These are phyloP conservation scores for Ophiodon elongatus DNA, from an alignment of 2,113 vertebrate genomes.

Conservation along the genomic window DNA sequence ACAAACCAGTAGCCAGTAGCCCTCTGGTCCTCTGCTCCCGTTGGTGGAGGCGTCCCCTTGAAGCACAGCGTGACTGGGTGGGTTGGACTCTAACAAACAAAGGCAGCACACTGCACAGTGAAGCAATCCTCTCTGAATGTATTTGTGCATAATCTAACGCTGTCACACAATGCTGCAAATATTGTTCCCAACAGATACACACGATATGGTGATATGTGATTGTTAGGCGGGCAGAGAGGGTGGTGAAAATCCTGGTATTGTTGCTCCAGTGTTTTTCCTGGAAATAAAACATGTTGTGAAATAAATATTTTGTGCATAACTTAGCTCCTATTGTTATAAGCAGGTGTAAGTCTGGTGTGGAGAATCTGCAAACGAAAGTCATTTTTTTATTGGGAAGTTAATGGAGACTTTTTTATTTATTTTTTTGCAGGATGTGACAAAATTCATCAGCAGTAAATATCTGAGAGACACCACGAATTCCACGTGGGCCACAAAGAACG, in stretches of 20 bases:
- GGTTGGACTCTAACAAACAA: neutral
- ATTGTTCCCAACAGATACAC: neutral
- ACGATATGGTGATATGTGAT: neutral
- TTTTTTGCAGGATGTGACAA: neutral
- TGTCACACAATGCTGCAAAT: slow-evolving; percentile 22
- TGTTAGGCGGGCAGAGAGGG: neutral
- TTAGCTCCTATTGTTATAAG: neutral
- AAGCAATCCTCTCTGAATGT: slow-evolving; percentile 19
- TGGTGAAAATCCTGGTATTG: neutral
- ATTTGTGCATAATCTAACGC: slow-evolving; percentile 32
- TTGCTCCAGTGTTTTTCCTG: neutral
- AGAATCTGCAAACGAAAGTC: neutral
- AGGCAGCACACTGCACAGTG: neutral
- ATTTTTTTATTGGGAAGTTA: slow-evolving; percentile 2
- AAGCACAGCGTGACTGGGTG: neutral
- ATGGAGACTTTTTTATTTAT: too few species aligned
- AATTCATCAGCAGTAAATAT: slow-evolving; percentile 3
- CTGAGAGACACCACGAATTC: slow-evolving; percentile 6
- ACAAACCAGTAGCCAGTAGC: neutral
- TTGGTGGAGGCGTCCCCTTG: neutral
- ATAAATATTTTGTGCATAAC: neutral
- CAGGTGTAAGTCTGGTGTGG: neutral
- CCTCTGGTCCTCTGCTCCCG: neutral
- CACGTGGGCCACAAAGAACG: slow-evolving; percentile 13
- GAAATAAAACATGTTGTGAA: neutral